Conservation (phyloP, 2,888 invertebrate species). For the Meganola albula region DNA sequence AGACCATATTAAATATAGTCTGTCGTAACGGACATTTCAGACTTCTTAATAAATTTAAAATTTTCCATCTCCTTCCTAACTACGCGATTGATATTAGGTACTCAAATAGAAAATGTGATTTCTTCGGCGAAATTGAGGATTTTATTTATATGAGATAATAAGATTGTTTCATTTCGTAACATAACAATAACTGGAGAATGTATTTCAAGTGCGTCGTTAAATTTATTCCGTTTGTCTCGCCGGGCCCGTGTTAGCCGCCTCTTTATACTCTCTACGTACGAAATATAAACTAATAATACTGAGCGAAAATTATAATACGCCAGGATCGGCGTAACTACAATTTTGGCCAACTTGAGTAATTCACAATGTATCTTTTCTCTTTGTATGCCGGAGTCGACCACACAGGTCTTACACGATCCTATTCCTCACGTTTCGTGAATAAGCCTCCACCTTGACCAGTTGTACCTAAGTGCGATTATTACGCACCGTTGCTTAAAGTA, state of each 20-base stretch:
- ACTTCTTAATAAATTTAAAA: constrained; percentile 62
- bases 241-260: constrained; percentile 55
- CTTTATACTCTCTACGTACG: constrained; percentile 40
- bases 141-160: constrained; percentile 39
- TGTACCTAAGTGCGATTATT: too few species aligned
- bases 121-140: constrained; percentile 57
- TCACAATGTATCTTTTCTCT: constrained; percentile 40
- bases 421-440: too few species aligned
- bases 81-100: constrained; percentile 64
- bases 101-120: constrained; percentile 64
- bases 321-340: constrained; percentile 59
- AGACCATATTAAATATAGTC: constrained; percentile 64
- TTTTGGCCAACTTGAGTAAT: constrained; percentile 71
- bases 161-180: constrained; percentile 20
- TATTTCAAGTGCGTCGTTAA: constrained; percentile 34
- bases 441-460: too few species aligned
- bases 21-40: constrained; percentile 61
- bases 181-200: constrained; percentile 19
- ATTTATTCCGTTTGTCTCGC: constrained; percentile 38
- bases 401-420: constrained; percentile 22
- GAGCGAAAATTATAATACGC: constrained; percentile 68
- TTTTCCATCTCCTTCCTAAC: constrained; percentile 66
- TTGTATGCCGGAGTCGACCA: constrained; percentile 28
- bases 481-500: too few species aligned
- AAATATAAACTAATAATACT: constrained; percentile 65